phyloP scores from a whole-genome alignment of 2,113 vertebrate genomes.

The Callipepla californica region DNA sequence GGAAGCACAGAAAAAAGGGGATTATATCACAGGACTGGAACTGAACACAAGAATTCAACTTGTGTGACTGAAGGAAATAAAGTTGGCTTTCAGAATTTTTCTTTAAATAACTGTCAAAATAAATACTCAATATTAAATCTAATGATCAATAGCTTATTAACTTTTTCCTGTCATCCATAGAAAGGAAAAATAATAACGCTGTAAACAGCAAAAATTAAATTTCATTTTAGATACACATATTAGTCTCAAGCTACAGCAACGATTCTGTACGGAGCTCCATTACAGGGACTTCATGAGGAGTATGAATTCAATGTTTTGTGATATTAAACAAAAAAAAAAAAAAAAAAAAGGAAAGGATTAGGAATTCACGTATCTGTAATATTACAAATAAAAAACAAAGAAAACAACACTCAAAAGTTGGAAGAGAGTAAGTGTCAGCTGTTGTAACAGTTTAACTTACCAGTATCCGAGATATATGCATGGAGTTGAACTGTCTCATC shows the following conservation, averaged over 20 bases:
- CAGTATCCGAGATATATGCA: constrained; percentile 98
- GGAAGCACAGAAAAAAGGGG: neutral
- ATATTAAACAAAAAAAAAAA: neutral
- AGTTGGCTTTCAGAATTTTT: neutral
- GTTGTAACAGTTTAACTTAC: constrained; percentile 75
- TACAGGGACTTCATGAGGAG: neutral
- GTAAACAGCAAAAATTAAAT: neutral
- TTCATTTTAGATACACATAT: neutral
- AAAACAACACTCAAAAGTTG: neutral
- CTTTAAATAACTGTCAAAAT: neutral
- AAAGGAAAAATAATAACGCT: neutral
- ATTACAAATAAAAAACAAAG: neutral
- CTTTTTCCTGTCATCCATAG: neutral
- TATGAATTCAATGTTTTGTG: constrained; percentile 1
- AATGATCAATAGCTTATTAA: neutral
- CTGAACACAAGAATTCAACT: neutral
- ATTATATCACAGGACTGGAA: neutral
- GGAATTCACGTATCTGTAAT: neutral
- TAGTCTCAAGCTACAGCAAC: neutral
- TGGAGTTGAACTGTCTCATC: constrained; percentile 91
- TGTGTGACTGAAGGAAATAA: neutral
- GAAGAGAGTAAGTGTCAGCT: neutral
- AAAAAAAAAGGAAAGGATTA: neutral
- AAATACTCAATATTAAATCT: neutral
- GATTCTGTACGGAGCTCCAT: neutral